Evolutionary conservation across 1,140 invertebrate genomes (phyloP), one percentile per base, ranked within the genome.

Genomic region (Pygmarrhopalites habei): DNA sequence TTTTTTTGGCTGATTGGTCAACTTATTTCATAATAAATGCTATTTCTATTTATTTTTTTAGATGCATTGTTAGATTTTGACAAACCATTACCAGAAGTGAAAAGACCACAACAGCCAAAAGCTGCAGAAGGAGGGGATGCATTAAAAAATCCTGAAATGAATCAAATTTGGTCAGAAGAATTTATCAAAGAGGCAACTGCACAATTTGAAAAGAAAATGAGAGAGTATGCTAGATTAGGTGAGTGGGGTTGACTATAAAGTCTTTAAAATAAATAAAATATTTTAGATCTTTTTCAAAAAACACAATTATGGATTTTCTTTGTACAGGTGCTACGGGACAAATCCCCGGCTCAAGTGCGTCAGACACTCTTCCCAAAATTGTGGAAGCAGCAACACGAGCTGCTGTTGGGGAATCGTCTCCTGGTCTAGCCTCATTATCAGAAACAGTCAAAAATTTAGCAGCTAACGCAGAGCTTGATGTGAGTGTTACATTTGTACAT

Each of bases 201-300:
- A 19, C 80, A 83, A 65, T 84, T 83, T 71, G 81, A 84, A 72
- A 79, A 76, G 66, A 83, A 82, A 64, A 81, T 84, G 75, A 77
- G 80, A 0, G 75, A 77, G n/a, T 76, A 82, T 25, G 58, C 56
- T 17, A 35, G 15, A 35, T 35, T 35, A 15, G 32, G 32, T 35
- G 15, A 35, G 32, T 53, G 21, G 32, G 29, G 30, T 57, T n/a
- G n/a, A n/a, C n/a, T n/a, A n/a, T n/a, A n/a, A n/a, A n/a, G n/a
- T n/a, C n/a, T n/a, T n/a, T n/a, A n/a, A n/a, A n/a, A n/a, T n/a
- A n/a, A n/a, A n/a, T n/a, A n/a, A n/a, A n/a, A n/a, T n/a, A n/a
- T n/a, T n/a, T n/a, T n/a, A n/a, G n/a, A n/a, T n/a, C n/a, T n/a
- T n/a, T n/a, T 59, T 12, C 3, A n/a, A 43, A 41, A 4, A 32